Conservation (phyloP, 2,113 vertebrate genomes). For the Cottus gobio region DNA sequence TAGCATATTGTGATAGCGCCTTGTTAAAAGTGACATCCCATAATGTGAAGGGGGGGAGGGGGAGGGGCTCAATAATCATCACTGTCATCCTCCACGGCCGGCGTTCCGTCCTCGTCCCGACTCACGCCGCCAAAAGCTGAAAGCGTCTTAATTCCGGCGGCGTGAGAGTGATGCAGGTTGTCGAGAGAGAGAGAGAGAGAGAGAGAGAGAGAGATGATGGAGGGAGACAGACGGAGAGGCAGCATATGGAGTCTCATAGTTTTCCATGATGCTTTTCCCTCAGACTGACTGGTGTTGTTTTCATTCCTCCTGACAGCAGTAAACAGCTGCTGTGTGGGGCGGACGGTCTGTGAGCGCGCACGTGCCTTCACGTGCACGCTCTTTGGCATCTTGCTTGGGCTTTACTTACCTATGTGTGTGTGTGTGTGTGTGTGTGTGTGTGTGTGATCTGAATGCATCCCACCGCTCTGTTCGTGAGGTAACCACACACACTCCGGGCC, state of each 20-base stretch:
- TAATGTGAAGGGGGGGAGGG: slow-evolving; percentile 20
- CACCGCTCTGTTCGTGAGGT: slow-evolving; percentile 50
- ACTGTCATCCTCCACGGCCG: slow-evolving; percentile 33
- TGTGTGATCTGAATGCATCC: slow-evolving; percentile 51
- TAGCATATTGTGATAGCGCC: slow-evolving; percentile 41
- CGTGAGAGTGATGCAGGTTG: neutral
- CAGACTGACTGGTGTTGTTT: slow-evolving; percentile 72
- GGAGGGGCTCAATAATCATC: slow-evolving; percentile 39
- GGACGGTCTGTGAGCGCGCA: slow-evolving; percentile 35
- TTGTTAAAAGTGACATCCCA: slow-evolving; percentile 57
- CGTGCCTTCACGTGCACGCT: slow-evolving; percentile 16
- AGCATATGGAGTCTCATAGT: slow-evolving; percentile 73
- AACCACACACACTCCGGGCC: slow-evolving; percentile 68
- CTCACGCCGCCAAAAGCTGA: slow-evolving; percentile 46
- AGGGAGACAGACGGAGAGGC: slow-evolving; percentile 54
- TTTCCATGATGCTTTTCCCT: slow-evolving; percentile 70
- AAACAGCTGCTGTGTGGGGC: slow-evolving; percentile 72
- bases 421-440: neutral
- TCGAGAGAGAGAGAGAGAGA: slow-evolving; percentile 4
- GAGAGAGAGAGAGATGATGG: slow-evolving; percentile 43
- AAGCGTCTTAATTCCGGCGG: slow-evolving; percentile 58
- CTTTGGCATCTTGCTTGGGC: neutral
- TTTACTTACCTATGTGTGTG: slow-evolving; percentile 14
- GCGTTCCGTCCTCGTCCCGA: slow-evolving; percentile 20
- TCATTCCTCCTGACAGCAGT: slow-evolving; percentile 73